Evolutionary conservation across 2,888 invertebrate genomes (phyloP).

Genomic region (Calameuta idolon): DNA sequence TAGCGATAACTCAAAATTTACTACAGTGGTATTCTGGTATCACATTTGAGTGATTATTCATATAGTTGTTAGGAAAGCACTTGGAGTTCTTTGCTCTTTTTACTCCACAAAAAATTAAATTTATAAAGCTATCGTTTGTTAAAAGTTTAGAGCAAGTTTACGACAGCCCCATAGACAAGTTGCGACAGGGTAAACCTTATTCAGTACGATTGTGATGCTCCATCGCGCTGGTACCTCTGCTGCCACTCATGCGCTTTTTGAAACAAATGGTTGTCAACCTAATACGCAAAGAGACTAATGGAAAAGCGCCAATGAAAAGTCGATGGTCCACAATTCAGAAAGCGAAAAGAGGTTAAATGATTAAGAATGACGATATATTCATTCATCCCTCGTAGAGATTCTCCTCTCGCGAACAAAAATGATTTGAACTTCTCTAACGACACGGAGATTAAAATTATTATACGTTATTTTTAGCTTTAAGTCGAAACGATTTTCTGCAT

Average conservation of each 20-base stretch:
- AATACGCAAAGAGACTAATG: slow-evolving; percentile 14
- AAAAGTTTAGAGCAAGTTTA: not conserved
- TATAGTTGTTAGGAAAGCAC: not conserved
- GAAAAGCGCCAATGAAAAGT: slow-evolving; percentile 18
- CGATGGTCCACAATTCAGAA: slow-evolving; percentile 16
- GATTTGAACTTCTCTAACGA: not conserved
- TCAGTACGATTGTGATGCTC: not conserved
- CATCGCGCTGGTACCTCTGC: not conserved
- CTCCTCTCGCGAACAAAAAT: not conserved
- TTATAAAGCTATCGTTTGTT: not conserved
- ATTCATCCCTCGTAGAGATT: not conserved
- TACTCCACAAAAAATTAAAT: not conserved
- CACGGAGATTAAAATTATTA: not conserved
- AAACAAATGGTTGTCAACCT: slow-evolving; percentile 19
- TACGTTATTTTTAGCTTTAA: not conserved
- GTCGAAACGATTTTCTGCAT: not conserved
- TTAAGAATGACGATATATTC: not conserved
- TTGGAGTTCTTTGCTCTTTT: not conserved
- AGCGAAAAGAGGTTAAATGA: not conserved
- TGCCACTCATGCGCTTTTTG: not conserved
- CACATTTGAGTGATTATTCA: not conserved
- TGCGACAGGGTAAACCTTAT: not conserved
- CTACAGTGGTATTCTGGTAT: not conserved
- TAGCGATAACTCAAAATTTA: not conserved
- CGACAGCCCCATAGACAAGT: not conserved